Percentiles rank a stretch among this genome's conserved stretches.
Evolutionary conservation across 2,888 invertebrate species (phyloP).

Genomic region (Beris morrisii): DNA sequence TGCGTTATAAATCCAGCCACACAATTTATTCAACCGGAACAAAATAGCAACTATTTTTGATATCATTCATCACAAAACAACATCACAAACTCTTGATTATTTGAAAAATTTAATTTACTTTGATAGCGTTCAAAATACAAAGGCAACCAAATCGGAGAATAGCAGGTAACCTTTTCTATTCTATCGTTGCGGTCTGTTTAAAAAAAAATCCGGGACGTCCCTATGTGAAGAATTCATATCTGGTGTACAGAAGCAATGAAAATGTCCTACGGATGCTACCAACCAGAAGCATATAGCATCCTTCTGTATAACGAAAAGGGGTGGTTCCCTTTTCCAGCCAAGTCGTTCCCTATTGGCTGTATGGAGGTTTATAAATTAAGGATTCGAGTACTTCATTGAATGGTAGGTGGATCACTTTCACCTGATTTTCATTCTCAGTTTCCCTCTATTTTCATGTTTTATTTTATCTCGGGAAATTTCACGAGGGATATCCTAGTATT

Average conservation of each 20-base stretch:
- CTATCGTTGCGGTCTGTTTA: constrained; percentile 1
- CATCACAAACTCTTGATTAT: constrained; percentile 31
- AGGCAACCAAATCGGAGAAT: neutral
- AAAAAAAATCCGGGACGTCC: constrained; percentile 7
- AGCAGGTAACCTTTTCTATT: constrained; percentile 5
- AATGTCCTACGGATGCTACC: too few species aligned
- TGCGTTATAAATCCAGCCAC: too few species aligned
- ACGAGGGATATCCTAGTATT: too few species aligned
- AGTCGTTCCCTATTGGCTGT: constrained; percentile 17
- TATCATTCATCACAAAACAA: constrained; percentile 4
- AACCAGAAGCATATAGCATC: too few species aligned
- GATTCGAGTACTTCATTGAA: constrained; percentile 8
- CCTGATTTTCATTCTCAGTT: constrained; percentile 25
- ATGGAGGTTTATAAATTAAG: constrained; percentile 13
- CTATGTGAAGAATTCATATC: too few species aligned
- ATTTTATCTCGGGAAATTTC: too few species aligned
- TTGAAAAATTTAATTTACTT: constrained; percentile 22
- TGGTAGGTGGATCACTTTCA: constrained; percentile 39
- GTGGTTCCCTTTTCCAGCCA: neutral
- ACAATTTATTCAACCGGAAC: too few species aligned
- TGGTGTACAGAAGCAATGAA: too few species aligned
- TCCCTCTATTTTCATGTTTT: neutral
- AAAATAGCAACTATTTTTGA: too few species aligned
- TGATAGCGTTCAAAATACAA: too few species aligned
- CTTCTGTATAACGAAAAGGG: neutral